Evolutionary conservation across 2,797 vertebrate species (phyloP), one percentile per base, ranked within the genome.

Genomic region (Lateolabrax maculatus): DNA sequence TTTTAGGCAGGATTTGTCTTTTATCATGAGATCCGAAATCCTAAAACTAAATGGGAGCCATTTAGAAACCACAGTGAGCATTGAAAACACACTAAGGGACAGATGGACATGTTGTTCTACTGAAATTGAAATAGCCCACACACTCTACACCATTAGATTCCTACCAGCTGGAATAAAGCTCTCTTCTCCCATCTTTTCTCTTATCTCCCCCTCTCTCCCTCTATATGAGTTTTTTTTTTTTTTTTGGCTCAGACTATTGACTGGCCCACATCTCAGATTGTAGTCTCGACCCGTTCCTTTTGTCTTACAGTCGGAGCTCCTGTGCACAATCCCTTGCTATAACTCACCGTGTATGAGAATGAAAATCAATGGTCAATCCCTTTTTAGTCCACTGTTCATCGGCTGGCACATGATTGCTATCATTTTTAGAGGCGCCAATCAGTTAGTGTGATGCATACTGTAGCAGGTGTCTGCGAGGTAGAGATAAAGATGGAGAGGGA

Each of bases 331-430:
- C 62, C 69, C 78, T 73, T 34, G 36, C 84, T 76, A 77, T 87
- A 86, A 89, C 79, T 90, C 86, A 82, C 68, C 29, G 66, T 61
- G 71, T 71, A 66, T 68, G 71, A 84, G 82, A 87, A 81, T 60
- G 69, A 78, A 91, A 93, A 93, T 93, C 91, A 83, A 92, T 91
- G 90, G 75, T 84, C 78, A 85, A 89, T 88, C 83, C 65, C 71
- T 80, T 88, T 89, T 87, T 77, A 82, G 82, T 49, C 83, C 27
- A 49, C 87, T 83, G 82, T 86, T 92, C 88, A 90, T 90, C 74
- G 84, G 76, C 87, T 77, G 85, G 85, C 86, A 84, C 65, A 70
- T 83, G 85, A 91, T 87, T 87, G 82, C 83, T 80, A 89, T 93
- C 89, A 91, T 83, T 91, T 90, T 90, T 86, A 79, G 85, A 86